These are phyloP conservation scores for Drosophila kanapiae DNA, from an alignment of 1,140 invertebrate genomes.

Conservation along the genomic window DNA sequence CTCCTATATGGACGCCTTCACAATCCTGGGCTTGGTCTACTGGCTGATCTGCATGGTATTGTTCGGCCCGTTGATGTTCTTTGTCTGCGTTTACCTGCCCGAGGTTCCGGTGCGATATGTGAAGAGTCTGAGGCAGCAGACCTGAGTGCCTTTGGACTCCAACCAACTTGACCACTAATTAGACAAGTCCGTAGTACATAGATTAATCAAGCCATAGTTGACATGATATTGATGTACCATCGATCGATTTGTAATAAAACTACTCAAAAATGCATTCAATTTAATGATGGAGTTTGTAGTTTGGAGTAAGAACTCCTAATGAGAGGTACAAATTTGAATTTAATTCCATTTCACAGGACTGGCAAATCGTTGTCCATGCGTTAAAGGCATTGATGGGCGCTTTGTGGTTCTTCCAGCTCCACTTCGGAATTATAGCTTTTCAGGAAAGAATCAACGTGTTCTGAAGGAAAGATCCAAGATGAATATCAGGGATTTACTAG, in stretches of 20 bases:
- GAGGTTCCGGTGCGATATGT: conserved; percentile 79
- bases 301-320: not conserved
- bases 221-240: conserved; percentile 64
- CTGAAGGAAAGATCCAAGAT: too few relatives aligned
- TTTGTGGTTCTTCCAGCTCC: too few relatives aligned
- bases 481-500: too few relatives aligned
- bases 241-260: conserved; percentile 48
- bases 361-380: too few relatives aligned
- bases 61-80: conserved; percentile 78
- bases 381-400: too few relatives aligned
- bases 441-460: too few relatives aligned
- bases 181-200: conserved; percentile 44
- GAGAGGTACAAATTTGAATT: not conserved
- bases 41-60: conserved; percentile 75
- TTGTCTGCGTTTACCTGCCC: conserved; percentile 77
- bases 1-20: conserved; percentile 71
- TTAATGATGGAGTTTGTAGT: not conserved
- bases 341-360: too few relatives aligned
- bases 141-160: conserved; percentile 30
- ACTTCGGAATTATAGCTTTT: too few relatives aligned
- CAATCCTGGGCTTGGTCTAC: conserved; percentile 64
- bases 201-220: conserved; percentile 44
- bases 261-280: conserved; percentile 22
- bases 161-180: conserved; percentile 16
- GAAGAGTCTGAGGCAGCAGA: conserved; percentile 70